A percentile compares a stretch with the other conserved stretches of the same genome.
phyloP scores from a whole-genome alignment of 2,113 vertebrate genomes.

The Protobothrops mucrosquamatus region DNA sequence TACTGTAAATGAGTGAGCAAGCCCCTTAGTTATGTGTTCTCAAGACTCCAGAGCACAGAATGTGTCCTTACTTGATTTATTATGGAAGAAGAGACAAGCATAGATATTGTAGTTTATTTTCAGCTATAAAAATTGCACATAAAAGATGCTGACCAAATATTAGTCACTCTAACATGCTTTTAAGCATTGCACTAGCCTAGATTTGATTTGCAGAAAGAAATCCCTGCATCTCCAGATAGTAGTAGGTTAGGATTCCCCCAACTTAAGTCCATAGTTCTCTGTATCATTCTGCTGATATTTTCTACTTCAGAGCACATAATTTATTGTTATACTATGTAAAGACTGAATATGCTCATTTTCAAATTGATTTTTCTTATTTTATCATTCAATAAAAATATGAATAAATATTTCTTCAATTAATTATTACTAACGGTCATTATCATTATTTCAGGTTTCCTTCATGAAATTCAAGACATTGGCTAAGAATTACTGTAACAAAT shows the following conservation, averaged over 20 bases:
- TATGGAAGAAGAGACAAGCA: not conserved
- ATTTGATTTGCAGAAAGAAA: not conserved
- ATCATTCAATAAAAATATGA: not conserved
- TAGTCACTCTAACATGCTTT: not conserved
- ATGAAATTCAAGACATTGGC: not conserved
- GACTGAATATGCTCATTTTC: not conserved
- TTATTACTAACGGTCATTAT: not conserved
- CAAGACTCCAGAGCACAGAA: not conserved
- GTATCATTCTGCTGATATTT: not conserved
- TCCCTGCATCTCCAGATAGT: not conserved
- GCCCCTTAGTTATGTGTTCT: not conserved
- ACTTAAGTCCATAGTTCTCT: not conserved
- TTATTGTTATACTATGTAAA: not conserved
- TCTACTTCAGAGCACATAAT: not conserved
- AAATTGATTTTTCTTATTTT: not conserved
- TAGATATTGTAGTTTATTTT: not conserved
- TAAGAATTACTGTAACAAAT: not conserved
- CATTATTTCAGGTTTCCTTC: not conserved
- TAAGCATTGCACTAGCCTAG: not conserved
- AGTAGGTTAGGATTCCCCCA: not conserved
- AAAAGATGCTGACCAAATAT: no score
- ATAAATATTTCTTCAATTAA: not conserved
- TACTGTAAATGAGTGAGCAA: not conserved
- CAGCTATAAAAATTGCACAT: not conserved
- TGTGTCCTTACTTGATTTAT: not conserved